Conservation (phyloP, 2,113 vertebrate genomes). For the Gavialis gangeticus region DNA sequence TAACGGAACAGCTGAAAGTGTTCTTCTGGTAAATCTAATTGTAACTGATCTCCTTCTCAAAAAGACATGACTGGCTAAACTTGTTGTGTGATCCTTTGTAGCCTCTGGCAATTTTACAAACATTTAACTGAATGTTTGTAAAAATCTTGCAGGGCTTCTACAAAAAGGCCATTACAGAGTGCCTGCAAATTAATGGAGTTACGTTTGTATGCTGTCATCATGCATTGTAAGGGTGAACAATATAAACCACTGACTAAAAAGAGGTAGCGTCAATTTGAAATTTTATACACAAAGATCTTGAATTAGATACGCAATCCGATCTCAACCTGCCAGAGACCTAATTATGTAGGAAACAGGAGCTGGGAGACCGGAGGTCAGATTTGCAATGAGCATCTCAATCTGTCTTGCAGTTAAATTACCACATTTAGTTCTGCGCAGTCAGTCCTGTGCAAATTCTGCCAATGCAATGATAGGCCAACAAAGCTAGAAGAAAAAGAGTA, state of each 20-base stretch:
- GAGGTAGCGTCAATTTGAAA: neutral
- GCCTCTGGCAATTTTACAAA: neutral
- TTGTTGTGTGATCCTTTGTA: neutral
- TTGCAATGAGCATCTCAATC: slow-evolving; percentile 12
- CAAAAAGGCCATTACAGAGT: neutral
- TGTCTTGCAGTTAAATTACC: neutral
- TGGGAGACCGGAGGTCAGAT: slow-evolving; percentile 11
- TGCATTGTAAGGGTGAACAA: neutral
- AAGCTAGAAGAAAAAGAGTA: neutral
- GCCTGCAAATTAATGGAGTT: neutral
- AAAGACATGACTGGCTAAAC: neutral
- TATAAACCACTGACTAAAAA: slow-evolving; percentile 1
- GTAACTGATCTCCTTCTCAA: neutral
- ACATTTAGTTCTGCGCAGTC: neutral
- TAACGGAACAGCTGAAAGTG: no score
- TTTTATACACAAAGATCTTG: neutral
- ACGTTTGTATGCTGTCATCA: neutral
- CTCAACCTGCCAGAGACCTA: neutral
- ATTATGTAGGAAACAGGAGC: slow-evolving; percentile 41
- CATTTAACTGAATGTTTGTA: neutral
- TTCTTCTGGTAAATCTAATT: no score
- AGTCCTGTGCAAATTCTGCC: neutral
- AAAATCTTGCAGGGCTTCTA: slow-evolving; percentile 31
- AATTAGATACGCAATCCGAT: neutral
- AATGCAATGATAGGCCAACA: neutral